A percentile compares a stretch with the other conserved stretches of the same genome.
Conservation (phyloP, 1,140 invertebrate genomes). For the Monomorium pharaonis region DNA sequence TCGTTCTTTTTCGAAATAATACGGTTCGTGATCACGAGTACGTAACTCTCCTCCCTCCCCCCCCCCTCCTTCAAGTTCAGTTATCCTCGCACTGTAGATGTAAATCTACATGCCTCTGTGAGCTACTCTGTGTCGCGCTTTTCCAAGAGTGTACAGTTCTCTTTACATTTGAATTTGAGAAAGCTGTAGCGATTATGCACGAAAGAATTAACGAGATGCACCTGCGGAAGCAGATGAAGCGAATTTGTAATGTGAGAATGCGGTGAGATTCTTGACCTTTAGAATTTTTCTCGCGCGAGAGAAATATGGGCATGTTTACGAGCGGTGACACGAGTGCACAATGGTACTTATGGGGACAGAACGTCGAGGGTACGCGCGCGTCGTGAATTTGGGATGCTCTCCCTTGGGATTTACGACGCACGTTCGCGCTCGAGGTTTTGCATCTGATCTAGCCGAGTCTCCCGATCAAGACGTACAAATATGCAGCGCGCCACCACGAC, state of each 20-base stretch:
- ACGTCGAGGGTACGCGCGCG: background rate
- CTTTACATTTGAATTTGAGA: background rate
- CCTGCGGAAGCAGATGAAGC: background rate
- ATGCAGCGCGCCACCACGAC: too few species aligned
- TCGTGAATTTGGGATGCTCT: background rate
- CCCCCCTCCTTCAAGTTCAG: too few species aligned
- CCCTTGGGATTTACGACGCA: background rate
- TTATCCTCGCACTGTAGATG: too few species aligned
- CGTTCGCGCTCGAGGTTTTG: background rate
- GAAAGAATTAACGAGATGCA: background rate
- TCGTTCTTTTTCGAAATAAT: background rate
- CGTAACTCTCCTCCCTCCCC: background rate
- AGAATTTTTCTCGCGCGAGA: conserved; percentile 20
- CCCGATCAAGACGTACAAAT: background rate
- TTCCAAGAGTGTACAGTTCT: background rate
- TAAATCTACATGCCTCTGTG: background rate
- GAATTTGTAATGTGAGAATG: background rate
- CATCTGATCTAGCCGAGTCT: background rate
- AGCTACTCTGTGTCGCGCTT: background rate
- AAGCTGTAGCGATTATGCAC: background rate
- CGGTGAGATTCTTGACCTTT: background rate
- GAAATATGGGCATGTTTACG: background rate
- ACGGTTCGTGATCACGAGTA: background rate
- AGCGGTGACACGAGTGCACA: background rate
- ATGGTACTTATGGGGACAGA: too few species aligned